Base-by-base conservation (phyloP, 1,140 invertebrate genomes). In the Cydia splendana region DNA sequence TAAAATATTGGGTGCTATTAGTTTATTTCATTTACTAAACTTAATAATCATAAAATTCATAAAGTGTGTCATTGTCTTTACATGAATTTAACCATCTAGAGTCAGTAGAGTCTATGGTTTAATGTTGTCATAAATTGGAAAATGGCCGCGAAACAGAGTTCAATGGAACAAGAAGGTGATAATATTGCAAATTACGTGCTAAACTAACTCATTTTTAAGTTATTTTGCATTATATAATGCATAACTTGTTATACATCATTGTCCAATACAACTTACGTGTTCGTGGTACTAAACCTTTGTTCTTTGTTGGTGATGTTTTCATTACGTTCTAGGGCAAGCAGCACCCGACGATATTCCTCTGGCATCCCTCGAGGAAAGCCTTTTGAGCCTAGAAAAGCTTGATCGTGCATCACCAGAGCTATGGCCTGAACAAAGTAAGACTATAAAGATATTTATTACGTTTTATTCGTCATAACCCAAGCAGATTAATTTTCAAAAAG, bases 371-470 rank as follows among this genome's bases (percentile, higher is more conserved):
- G 96, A 96, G 86, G 95, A 96, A 86, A 96, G 94, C 88, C 93
- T 97, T 62, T 94, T 97, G 78, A 98, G 97, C 83, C 94, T 96
- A 87, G 98, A 99, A 94, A 98, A 97, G 86, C 93, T 99, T 78
- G 97, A 98, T 91, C 94, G 98, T 85, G 95, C 97, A 10, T 98
- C 98, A 2, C 98, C 98, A 15, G 97, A 98, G 86, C 90, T 98
- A 84, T 99, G 98, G 98, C 98, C 98, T 65, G 97, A 98, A 93
- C 96, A 97, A 94, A 97, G 97, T 98, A 95, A 96, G 95, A 94
- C 77, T 78, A 81, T 82, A 71, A n/a, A 18, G 38, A 53, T 57
- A 20, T 10, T 38, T 57, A 34, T 38, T 10, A 3, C 13, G 74
- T 57, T 62, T 62, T 24, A 62, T 62, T 62, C 13, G 45, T 34